Conservation (phyloP, 2,797 vertebrate genomes). For the Enteromius thamalakanensis region DNA sequence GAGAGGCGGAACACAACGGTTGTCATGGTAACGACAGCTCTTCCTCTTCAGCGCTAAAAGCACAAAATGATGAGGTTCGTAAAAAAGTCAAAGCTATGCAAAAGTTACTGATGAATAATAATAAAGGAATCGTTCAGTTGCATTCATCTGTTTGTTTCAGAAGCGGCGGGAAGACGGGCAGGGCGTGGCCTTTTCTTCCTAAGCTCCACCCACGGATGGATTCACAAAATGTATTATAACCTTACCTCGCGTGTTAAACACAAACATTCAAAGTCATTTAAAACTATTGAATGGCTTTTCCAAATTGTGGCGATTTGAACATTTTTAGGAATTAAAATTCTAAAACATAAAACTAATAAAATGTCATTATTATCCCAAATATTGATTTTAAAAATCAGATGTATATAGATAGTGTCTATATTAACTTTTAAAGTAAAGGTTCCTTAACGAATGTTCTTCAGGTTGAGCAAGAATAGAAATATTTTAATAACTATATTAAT, state of each 20-base stretch:
- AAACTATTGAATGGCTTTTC: not conserved
- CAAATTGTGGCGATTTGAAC: not conserved
- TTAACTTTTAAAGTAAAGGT: not conserved
- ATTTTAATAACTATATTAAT: not conserved
- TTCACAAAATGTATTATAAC: slow-evolving; percentile 17
- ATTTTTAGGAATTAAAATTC: not conserved
- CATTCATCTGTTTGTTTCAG: slow-evolving; percentile 55
- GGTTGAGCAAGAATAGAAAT: not conserved
- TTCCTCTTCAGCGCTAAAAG: slow-evolving; percentile 45
- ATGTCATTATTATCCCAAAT: not conserved
- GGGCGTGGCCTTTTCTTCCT: slow-evolving; percentile 48
- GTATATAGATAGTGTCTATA: not conserved
- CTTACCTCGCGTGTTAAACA: not conserved
- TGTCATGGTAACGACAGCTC: slow-evolving; percentile 17
- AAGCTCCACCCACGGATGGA: slow-evolving; percentile 33
- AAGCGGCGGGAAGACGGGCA: slow-evolving; percentile 35
- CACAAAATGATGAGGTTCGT: slow-evolving; percentile 58
- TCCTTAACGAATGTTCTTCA: not conserved
- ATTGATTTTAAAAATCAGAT: slow-evolving; percentile 18
- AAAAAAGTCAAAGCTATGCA: not conserved
- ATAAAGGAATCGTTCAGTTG: not conserved
- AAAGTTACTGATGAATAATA: not conserved
- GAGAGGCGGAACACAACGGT: slow-evolving; percentile 51
- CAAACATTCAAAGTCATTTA: not conserved
- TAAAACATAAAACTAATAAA: not conserved